Base-by-base conservation (phyloP, 2,113 vertebrate species). In the Gasterosteus aculeatus region DNA sequence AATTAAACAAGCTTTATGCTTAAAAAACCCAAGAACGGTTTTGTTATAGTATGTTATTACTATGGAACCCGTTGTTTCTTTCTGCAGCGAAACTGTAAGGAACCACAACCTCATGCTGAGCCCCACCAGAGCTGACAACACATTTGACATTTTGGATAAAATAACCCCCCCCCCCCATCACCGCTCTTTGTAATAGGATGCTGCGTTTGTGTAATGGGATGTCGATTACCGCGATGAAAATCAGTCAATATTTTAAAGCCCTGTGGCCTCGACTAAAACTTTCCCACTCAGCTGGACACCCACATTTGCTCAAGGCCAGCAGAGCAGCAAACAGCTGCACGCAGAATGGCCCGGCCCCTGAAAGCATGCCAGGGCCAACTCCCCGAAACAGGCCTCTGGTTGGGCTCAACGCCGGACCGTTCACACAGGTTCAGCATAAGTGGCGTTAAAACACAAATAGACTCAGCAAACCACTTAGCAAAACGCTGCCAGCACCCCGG, bases 291-390 rank as follows among this genome's bases (percentile, higher is more conserved):
- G 59, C 66, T 75, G 86, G 84, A 91, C 87, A 85, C 60, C 70
- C 78, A 85, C 85, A 87, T 75, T 74, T 63, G 44, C 69, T 71
- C 15, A 57, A 72, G 81, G 82, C 78, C 35, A 72, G 82, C 10
- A 33, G 57, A 81, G 82, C 70, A 87, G 75, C 76, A 83, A 88
- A 88, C 88, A 90, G 89, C 90, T 91, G 88, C 87, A 85, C 51
- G 75, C 74, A 89, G 83, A 80, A 82, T 66, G 73, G 54, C 81
- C 85, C 81, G 85, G 68, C 83, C 86, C 87, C 78, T 80, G 69
- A 88, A 87, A 83, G 80, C 82, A 89, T 84, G 86, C 85, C 74
- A 79, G 66, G 41, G 78, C 86, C 83, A 70, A 84, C 81, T 81
- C 80, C 83, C 84, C 78, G 74, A 81, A 88, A 88, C 82, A 82